A percentile compares a stretch with the other conserved stretches of the same genome.
Evolutionary conservation across 2,888 invertebrate species (phyloP).

Genomic region (Mimas tiliae): DNA sequence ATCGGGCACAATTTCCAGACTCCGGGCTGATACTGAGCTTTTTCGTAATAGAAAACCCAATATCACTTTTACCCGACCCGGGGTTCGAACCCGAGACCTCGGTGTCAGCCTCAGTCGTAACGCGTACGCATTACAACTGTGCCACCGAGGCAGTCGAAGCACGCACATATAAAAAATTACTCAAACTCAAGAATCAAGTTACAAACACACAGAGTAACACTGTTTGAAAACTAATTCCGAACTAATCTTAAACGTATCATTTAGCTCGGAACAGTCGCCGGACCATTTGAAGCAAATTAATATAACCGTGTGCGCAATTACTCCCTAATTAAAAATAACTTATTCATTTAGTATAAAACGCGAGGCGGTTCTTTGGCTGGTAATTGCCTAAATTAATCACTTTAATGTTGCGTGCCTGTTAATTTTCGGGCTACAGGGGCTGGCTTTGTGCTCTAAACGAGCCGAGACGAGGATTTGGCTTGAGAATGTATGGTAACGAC

Average conservation of each 20-base stretch:
- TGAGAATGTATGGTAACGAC: not conserved
- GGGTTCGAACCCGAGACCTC: too few species aligned
- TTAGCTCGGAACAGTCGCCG: constrained; percentile 45
- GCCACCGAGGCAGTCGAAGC: too few species aligned
- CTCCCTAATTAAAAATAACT: constrained; percentile 82
- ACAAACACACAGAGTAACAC: constrained; percentile 24
- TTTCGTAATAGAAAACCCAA: too few species aligned
- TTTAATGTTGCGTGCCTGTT: constrained; percentile 76
- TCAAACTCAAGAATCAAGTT: constrained; percentile 6
- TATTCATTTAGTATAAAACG: constrained; percentile 72
- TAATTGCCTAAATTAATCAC: constrained; percentile 81
- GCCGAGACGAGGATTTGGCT: constrained; percentile 34
- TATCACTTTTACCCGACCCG: too few species aligned
- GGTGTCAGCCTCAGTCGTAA: too few species aligned
- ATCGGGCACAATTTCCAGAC: too few species aligned
- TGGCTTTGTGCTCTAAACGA: constrained; percentile 66
- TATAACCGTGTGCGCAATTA: constrained; percentile 67
- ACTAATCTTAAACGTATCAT: constrained; percentile 44
- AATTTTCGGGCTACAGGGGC: constrained; percentile 72
- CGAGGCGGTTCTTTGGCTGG: constrained; percentile 57
- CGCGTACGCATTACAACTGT: too few species aligned
- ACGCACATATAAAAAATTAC: too few species aligned
- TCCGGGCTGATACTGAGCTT: too few species aligned
- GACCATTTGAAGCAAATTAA: constrained; percentile 55
- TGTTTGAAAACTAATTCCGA: constrained; percentile 36